A percentile compares a stretch with the other conserved stretches of the same genome.
phyloP scores from a whole-genome alignment of 2,888 invertebrate species.

The Gymnocheta viridis region DNA sequence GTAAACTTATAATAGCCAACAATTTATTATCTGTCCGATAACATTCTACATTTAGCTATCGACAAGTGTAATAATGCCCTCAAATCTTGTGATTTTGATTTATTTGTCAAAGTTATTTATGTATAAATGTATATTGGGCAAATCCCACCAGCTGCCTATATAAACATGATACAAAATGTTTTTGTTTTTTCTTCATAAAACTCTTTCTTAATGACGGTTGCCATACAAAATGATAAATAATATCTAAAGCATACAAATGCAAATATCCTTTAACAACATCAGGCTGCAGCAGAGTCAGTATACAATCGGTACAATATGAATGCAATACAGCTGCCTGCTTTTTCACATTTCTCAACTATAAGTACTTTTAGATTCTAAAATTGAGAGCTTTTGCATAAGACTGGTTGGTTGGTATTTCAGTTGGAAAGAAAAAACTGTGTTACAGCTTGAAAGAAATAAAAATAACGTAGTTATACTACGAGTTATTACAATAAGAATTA shows the following conservation, averaged over 20 bases:
- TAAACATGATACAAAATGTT: too few species aligned
- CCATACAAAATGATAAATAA: constrained; percentile 51
- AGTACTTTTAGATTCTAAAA: constrained; percentile 55
- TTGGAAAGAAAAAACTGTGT: neutral
- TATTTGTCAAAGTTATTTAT: too few species aligned
- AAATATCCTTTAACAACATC: constrained; percentile 54
- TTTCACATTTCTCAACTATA: constrained; percentile 42
- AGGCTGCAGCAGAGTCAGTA: constrained; percentile 28
- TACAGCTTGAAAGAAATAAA: neutral
- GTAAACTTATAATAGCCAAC: too few species aligned
- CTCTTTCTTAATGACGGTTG: constrained; percentile 62
- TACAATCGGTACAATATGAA: constrained; percentile 35
- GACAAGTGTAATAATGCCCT: too few species aligned
- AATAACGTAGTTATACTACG: neutral
- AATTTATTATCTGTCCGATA: too few species aligned
- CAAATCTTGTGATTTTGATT: too few species aligned
- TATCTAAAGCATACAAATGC: constrained; percentile 47
- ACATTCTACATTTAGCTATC: too few species aligned
- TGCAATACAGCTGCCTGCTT: constrained; percentile 58
- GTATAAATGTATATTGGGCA: too few species aligned
- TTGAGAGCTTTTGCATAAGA: constrained; percentile 63
- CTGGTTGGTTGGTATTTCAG: constrained; percentile 25
- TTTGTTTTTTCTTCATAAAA: too few species aligned
- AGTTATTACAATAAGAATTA: neutral
- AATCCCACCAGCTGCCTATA: too few species aligned